Base-by-base conservation (phyloP, 1,140 invertebrate genomes). In the Aleiodes sp. region DNA sequence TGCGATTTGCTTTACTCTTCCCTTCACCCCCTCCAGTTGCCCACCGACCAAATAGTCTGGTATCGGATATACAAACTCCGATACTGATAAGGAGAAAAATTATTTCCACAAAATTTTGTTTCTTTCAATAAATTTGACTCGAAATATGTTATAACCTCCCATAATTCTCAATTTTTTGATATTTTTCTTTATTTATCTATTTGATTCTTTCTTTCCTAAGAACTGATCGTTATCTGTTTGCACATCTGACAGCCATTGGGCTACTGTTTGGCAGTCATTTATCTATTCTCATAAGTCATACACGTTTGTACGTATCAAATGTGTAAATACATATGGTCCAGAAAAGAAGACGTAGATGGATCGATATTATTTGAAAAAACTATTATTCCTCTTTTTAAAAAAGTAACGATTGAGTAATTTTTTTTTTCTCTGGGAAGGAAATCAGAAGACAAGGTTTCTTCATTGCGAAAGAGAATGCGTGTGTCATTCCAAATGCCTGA, bases 11-110 rank as follows among this genome's bases (percentile, higher is more conserved):
- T n/a, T n/a, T n/a, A 29, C 66, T 59, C 28, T 60, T 59, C 56
- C 70, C 52, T n/a, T 56, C 19, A 68, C 70, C 66, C 68, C 68
- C 52, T 69, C 70, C 64, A 65, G 56, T 70, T 2, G 9, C n/a
- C n/a, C n/a, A n/a, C n/a, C n/a, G n/a, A n/a, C n/a, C n/a, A n/a
- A n/a, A n/a, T n/a, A n/a, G n/a, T n/a, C n/a, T n/a, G n/a, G n/a
- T n/a, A n/a, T n/a, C n/a, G n/a, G n/a, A n/a, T n/a, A n/a, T n/a
- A n/a, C n/a, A n/a, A n/a, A n/a, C n/a, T n/a, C n/a, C 21, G 4
- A 14, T 57, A 9, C n/a, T 19, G 6, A 9, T 57, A 2, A 26
- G 12, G 52, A n/a, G n/a, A 33, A 9, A 33, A 33, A 33, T 33
- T 33, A 4, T 4, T 4, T 33, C 9, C 31, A 33, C n/a, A n/a